Evolutionary conservation across 2,888 invertebrate species (phyloP).

Genomic region (Synanthedon formicaeformis): DNA sequence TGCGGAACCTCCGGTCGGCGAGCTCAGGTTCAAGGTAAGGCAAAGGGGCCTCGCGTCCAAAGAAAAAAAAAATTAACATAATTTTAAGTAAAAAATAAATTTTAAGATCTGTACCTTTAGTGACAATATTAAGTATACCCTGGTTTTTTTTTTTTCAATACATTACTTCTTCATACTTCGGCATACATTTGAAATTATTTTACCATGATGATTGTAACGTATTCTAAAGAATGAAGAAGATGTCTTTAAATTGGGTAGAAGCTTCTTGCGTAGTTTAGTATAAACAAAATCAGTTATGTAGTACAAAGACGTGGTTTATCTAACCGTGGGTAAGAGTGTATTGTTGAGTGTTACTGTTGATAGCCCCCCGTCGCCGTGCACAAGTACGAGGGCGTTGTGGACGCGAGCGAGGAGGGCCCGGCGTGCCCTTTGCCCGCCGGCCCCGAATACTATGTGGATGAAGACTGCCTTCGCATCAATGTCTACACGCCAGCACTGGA

Average conservation of each 20-base stretch:
- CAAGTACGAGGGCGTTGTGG: slow-evolving; percentile 57
- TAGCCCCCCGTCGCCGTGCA: slow-evolving; percentile 62
- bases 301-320: background rate
- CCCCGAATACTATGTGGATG: slow-evolving; percentile 39
- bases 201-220: no score
- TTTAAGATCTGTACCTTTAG: background rate
- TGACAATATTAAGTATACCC: no score
- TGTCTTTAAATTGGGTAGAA: no score
- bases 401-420: slow-evolving; percentile 71
- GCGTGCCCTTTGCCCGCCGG: slow-evolving; percentile 59
- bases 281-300: background rate
- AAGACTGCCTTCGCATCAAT: slow-evolving; percentile 75
- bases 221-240: no score
- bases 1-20: slow-evolving; percentile 43
- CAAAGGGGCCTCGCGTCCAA: background rate
- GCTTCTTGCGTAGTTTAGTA: no score
- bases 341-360: background rate
- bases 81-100: background rate
- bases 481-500: slow-evolving; percentile 58
- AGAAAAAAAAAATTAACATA: background rate
- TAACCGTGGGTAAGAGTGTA: background rate
- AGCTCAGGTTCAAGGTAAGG: slow-evolving; percentile 42
- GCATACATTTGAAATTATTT: no score
- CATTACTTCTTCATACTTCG: no score
- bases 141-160: no score